Evolutionary conservation across 2,113 vertebrate genomes (phyloP).

Genomic region (Chauna torquata): DNA sequence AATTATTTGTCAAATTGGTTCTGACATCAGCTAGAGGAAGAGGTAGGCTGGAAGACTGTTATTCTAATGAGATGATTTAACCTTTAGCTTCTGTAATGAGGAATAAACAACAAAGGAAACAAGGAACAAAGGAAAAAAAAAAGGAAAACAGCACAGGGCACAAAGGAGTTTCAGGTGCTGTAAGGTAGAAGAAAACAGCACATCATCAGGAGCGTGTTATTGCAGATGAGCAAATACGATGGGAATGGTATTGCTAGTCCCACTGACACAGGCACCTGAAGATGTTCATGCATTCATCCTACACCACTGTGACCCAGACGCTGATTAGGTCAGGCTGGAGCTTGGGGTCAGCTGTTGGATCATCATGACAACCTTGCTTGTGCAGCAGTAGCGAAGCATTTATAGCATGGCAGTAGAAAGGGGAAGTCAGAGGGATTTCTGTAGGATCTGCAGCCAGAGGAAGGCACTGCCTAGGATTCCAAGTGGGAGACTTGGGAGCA

Average conservation of each 20-base stretch:
- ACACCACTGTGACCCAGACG: background rate
- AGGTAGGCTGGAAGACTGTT: background rate
- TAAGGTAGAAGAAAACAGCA: background rate
- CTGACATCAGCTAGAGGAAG: background rate
- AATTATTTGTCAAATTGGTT: background rate
- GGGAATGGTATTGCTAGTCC: background rate
- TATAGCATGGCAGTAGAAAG: background rate
- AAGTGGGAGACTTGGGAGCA: background rate
- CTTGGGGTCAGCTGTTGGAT: background rate
- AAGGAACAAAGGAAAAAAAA: background rate
- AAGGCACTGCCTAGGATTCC: background rate
- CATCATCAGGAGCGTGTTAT: background rate
- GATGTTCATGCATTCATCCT: background rate
- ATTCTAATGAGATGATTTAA: background rate
- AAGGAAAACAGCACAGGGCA: background rate
- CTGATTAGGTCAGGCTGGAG: background rate
- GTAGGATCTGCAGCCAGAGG: background rate
- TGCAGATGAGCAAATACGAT: background rate
- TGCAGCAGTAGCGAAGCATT: background rate
- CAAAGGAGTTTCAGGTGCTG: background rate
- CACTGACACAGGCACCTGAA: accelerated
- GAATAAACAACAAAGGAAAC: background rate
- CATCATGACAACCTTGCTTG: background rate
- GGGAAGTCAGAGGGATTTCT: background rate
- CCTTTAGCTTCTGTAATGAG: background rate